Base-by-base conservation (phyloP, 2,888 invertebrate genomes). In the Agonopterix subpropinquella region DNA sequence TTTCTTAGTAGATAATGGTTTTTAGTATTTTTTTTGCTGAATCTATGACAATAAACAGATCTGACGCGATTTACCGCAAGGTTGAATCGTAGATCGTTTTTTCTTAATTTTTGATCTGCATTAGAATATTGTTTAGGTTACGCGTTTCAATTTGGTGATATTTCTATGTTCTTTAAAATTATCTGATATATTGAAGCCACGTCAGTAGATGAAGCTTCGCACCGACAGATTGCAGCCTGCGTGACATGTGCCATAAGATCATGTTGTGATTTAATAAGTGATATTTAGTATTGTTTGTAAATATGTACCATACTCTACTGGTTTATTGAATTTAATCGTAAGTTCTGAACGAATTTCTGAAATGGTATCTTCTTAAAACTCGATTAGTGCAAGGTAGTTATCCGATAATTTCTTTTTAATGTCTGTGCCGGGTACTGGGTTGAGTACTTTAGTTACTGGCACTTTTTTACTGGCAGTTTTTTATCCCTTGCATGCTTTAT, bases 41-140 rank as follows among this genome's bases (percentile, higher is more conserved):
- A 85, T 85, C 82, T 87, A 85, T 90, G 90, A 89, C 89, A 89
- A 87, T 89, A 87, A 76, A 85, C 80, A 91, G 91, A 91, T 91
- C 90, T 91, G 89, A 89, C 74, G 67, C 73, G 80, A 64, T 66
- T 69, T 65, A 44, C 59, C 52, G 63, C 58, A 56, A 59, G 65
- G 28, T 28, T 28, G 5, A 28, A 53, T 67, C 65, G 64, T 52
- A 59, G 71, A 59, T 73, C 69, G 59, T 67, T 64, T 7, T 18
- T 71, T 76, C 67, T 74, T 73, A 70, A 71, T 63, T 65, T 68
- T 77, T 77, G 85, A 87, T 88, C 85, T 83, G 80, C 73, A 77
- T 80, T 83, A 84, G 79, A 67, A 55, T 75, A 72, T 43, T 11
- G 37, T 65, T 64, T 77, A 77, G 70, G 68, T 76, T 73, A 77